Conservation (phyloP, 2,888 invertebrate genomes). For the Noctua janthina region DNA sequence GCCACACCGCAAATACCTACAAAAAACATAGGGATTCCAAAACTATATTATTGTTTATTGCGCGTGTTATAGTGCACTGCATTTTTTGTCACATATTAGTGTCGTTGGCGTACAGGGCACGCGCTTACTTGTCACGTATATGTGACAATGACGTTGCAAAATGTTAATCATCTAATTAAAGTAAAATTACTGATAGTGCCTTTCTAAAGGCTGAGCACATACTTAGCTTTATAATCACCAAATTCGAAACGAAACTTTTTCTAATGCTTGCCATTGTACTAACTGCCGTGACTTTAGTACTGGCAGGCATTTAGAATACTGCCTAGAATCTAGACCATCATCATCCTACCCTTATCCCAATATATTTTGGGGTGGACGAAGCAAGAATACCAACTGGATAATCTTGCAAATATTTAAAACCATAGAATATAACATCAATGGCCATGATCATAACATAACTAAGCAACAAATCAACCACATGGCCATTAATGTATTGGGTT, state of each 20-base stretch:
- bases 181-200: not conserved
- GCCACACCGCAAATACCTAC: too few relatives aligned
- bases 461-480: slow-evolving; percentile 79
- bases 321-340: not conserved
- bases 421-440: slow-evolving; percentile 80
- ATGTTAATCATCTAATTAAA: too few relatives aligned
- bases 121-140: too few relatives aligned
- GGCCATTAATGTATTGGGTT: slow-evolving; percentile 86
- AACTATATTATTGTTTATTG: too few relatives aligned
- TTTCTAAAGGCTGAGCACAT: not conserved
- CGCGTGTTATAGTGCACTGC: too few relatives aligned
- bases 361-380: too few relatives aligned
- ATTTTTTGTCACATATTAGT: too few relatives aligned
- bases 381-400: not conserved
- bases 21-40: too few relatives aligned
- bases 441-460: slow-evolving; percentile 78
- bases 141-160: too few relatives aligned
- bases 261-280: not conserved
- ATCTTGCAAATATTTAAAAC: slow-evolving; percentile 27
- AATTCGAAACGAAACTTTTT: not conserved
- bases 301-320: not conserved
- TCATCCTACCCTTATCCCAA: not conserved
- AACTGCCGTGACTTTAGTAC: not conserved
- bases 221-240: too few relatives aligned
- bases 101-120: too few relatives aligned